Evolutionary conservation across 1,140 invertebrate species (phyloP).

Genomic region (Monomorium pharaonis): DNA sequence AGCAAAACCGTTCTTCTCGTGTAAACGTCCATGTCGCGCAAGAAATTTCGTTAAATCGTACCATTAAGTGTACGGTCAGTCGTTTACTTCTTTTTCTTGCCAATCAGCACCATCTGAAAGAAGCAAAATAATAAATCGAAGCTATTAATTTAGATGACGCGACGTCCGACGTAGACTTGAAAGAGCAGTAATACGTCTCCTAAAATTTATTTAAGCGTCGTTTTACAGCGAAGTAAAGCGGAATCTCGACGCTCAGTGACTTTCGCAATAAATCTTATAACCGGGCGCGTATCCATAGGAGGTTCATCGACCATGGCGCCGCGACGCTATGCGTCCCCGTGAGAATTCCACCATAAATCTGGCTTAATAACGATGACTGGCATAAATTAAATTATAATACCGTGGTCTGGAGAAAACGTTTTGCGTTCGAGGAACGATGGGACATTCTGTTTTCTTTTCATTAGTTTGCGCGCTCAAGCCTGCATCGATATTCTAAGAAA

Average conservation of each 20-base stretch:
- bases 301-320: slow-evolving; percentile 25
- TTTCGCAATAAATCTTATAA: slow-evolving; percentile 31
- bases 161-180: neutral
- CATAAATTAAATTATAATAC: slow-evolving; percentile 57
- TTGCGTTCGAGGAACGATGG: neutral
- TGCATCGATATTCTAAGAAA: neutral
- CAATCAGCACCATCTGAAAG: neutral
- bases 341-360: slow-evolving; percentile 37
- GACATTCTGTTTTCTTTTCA: slow-evolving; percentile 40
- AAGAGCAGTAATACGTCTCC: neutral
- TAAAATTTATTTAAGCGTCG: neutral
- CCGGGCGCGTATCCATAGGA: slow-evolving; percentile 4
- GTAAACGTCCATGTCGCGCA: neutral
- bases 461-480: slow-evolving; percentile 24
- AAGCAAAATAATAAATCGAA: neutral
- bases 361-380: slow-evolving; percentile 23
- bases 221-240: neutral
- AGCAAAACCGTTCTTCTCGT: too few species aligned
- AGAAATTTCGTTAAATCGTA: neutral
- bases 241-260: slow-evolving; percentile 3
- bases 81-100: neutral
- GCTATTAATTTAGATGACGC: neutral
- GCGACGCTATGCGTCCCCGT: neutral
- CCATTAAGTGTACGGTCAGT: neutral
- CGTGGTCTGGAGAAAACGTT: neutral